phyloP scores from a whole-genome alignment of 2,888 invertebrate species.

The Acrocyrtus sp. region DNA sequence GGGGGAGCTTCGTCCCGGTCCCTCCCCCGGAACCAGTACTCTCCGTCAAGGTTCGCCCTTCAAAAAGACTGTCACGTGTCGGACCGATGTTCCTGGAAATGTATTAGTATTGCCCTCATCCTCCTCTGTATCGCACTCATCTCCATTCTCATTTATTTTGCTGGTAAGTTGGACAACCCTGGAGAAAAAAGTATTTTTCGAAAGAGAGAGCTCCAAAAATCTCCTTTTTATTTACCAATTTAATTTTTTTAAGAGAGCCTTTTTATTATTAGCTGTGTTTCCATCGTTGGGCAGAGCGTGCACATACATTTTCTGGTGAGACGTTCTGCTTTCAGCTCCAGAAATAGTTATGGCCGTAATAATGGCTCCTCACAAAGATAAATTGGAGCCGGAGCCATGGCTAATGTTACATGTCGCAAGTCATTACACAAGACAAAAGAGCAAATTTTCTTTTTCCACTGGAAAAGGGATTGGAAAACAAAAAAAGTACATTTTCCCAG shows the following conservation, averaged over 20 bases:
- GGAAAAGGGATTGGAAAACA: not conserved
- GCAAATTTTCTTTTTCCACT: slow-evolving; percentile 24
- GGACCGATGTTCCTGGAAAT: slow-evolving; percentile 96
- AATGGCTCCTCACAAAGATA: slow-evolving; percentile 50
- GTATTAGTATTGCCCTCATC: slow-evolving; percentile 92
- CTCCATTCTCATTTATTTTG: slow-evolving; percentile 94
- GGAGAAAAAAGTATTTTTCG: not conserved
- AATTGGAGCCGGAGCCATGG: slow-evolving; percentile 41
- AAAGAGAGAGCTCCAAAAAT: not conserved
- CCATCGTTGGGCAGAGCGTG: no score
- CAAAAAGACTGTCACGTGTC: slow-evolving; percentile 85
- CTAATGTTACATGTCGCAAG: slow-evolving; percentile 50
- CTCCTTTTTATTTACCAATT: not conserved
- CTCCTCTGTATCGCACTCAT: slow-evolving; percentile 88
- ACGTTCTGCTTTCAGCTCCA: no score
- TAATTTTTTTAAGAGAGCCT: not conserved
- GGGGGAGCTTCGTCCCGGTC: slow-evolving; percentile 64
- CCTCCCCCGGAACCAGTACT: slow-evolving; percentile 80
- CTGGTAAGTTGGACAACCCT: slow-evolving; percentile 76
- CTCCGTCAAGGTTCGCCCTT: slow-evolving; percentile 93
- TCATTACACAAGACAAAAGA: slow-evolving; percentile 49
- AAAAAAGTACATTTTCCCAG: not conserved
- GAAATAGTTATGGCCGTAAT: slow-evolving; percentile 4
- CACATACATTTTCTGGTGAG: no score
- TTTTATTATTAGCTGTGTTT: no score